phyloP scores from a whole-genome alignment of 2,113 vertebrate genomes.

The Sturnira hondurensis region DNA sequence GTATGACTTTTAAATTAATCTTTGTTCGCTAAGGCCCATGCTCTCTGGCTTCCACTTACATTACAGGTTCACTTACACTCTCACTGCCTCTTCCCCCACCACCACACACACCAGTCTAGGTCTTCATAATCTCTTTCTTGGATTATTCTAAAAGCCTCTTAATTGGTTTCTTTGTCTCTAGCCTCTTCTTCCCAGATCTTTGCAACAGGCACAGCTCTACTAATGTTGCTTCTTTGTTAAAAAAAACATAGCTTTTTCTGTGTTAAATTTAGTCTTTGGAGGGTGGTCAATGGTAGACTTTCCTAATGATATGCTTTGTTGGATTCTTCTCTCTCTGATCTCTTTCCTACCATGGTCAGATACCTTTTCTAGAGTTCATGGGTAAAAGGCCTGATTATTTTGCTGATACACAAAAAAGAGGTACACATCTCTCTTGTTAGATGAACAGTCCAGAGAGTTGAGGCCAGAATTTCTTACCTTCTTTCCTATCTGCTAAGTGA shows the following conservation, averaged over 20 bases:
- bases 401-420: neutral
- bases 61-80: neutral
- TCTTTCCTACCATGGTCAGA: neutral
- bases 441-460: neutral
- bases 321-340: neutral
- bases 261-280: conserved; percentile 30
- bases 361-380: neutral
- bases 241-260: neutral
- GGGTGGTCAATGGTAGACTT: neutral
- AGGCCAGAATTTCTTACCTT: neutral
- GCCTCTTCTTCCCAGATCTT: neutral
- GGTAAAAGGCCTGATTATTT: neutral
- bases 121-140: neutral
- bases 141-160: neutral
- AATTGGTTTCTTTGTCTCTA: neutral
- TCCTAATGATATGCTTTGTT: neutral
- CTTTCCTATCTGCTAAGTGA: neutral
- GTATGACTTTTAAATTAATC: neutral
- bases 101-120: neutral
- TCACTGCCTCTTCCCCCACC: neutral
- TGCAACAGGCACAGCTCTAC: neutral
- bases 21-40: neutral
- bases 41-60: neutral
- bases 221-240: neutral
- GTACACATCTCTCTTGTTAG: neutral